Evolutionary conservation across 2,797 vertebrate genomes (phyloP).

Genomic region (Gymnoscopelus microlampas): DNA sequence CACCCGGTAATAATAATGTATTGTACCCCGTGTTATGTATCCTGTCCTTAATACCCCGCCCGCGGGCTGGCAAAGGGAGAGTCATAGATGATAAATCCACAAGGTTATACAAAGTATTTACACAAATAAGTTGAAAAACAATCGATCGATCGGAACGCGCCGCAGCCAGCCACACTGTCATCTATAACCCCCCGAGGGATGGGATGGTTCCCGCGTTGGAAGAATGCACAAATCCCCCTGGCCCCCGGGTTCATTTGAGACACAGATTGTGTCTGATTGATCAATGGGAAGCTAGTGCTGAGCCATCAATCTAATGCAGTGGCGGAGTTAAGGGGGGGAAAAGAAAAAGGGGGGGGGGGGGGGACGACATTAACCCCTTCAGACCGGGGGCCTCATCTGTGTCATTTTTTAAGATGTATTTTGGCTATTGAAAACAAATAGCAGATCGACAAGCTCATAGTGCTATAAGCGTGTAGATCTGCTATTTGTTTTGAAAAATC

Average conservation of each 20-base stretch:
- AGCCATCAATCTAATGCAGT: constrained; percentile 81
- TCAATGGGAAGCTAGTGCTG: constrained; percentile 80
- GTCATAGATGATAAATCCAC: constrained; percentile 70
- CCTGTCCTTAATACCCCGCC: no score
- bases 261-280: constrained; percentile 84
- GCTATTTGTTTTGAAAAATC: no score
- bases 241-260: constrained; percentile 77
- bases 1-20: no score
- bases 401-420: no score
- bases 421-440: no score
- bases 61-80: constrained; percentile 27
- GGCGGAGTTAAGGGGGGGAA: constrained; percentile 59
- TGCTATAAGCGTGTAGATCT: no score
- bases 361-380: constrained; percentile 62
- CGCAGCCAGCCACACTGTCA: constrained; percentile 55
- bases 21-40: no score
- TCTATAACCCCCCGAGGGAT: constrained; percentile 65
- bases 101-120: constrained; percentile 81
- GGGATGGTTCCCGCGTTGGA: constrained; percentile 54
- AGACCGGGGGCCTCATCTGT: no score
- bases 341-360: no score
- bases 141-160: constrained; percentile 61
- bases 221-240: constrained; percentile 78
- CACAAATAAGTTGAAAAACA: constrained; percentile 79
- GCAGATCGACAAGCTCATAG: no score